Base-by-base conservation (phyloP, 2,888 invertebrate genomes). In the Gisinianus flammeolus region DNA sequence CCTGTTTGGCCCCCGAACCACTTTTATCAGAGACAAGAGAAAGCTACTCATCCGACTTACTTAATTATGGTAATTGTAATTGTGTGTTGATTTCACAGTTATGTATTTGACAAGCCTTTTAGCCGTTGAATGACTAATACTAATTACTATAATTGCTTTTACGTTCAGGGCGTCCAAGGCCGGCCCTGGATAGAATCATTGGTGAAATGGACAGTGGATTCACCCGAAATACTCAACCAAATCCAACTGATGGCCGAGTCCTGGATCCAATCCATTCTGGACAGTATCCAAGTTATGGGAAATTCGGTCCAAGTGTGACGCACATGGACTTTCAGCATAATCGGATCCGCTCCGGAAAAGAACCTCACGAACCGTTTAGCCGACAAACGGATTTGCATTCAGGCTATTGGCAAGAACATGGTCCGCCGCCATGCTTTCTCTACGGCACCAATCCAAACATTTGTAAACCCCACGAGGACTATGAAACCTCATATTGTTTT, bases 241-340 rank as follows among this genome's bases (percentile, higher is more conserved):
- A 75, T 54, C 75, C 75, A 12, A 75, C 75, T 1, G 75, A 75
- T 67, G 75, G 75, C 12, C 75, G 75, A n/a, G 75, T 75, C 1
- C 26, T 75, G 24, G 75, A 75, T 54, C 75, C 75, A 2, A 28
- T 75, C 24, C 54, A 75, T 35, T n/a, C 31, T 0, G 75, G 75
- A n/a, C 75, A 75, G 67, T 44, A 66, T 24, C 67, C 75, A 3
- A 4, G 8, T 2, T 8, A 66, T 16, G 75, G 75, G 5, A 5
- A 16, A 3, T 75, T 75, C 28, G 67, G 67, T 3, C 75, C 75
- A 2, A 75, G 75, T 31, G 75, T 75, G n/a, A 75, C 75, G 10
- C 75, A 75, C 22, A 35, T 75, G n/a, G 75, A 75, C 24, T 75
- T 44, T 28, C 44, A 44, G 19, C 44, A 26, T 19, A 12, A n/a